Evolutionary conservation across 2,888 invertebrate genomes (phyloP), one percentile per base, ranked within the genome.

Genomic region (Apotomis capreana): DNA sequence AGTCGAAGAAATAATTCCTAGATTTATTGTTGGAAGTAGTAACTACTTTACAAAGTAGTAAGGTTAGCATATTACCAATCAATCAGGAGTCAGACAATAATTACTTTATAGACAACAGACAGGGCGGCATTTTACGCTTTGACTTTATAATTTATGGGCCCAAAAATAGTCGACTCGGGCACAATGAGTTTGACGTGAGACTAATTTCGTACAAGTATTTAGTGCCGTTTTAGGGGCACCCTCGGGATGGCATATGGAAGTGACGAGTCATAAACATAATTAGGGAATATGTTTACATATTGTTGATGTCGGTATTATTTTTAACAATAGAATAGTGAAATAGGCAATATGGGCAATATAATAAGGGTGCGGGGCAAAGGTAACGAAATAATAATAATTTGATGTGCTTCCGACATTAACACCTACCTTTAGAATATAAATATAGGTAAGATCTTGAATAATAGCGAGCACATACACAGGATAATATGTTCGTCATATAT

Each of bases 141-240:
- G 76, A 76, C 80, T 81, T 80, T 75, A 83, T 90, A 86, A 91
- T 89, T 89, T 87, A 91, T 81, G 87, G 81, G 75, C 69, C 78
- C 87, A 70, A 77, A 86, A 91, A 90, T 90, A 91, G 82, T 76
- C 44, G 60, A 61, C 70, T 63, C 61, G 72, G 71, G 77, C 73
- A 75, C 78, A 78, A 76, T 78, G 78, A 81, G 83, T 89, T 84
- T 88, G 89, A 89, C 89, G 84, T 77, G 76, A 64, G 80, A 90
- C 89, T 89, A 89, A 91, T 91, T 89, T 84, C 78, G 83, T 83
- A 83, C 83, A 78, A 77, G 85, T 82, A 80, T 86, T 86, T 85
- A 83, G 80, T 79, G 83, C 76, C 76, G 80, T 84, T 87, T 86
- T 84, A 85, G 13, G 4, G 5, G 36, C 63, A 36, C 67, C 37